Conservation (phyloP, 1,140 invertebrate genomes). For the Aphaenogaster floridana region DNA sequence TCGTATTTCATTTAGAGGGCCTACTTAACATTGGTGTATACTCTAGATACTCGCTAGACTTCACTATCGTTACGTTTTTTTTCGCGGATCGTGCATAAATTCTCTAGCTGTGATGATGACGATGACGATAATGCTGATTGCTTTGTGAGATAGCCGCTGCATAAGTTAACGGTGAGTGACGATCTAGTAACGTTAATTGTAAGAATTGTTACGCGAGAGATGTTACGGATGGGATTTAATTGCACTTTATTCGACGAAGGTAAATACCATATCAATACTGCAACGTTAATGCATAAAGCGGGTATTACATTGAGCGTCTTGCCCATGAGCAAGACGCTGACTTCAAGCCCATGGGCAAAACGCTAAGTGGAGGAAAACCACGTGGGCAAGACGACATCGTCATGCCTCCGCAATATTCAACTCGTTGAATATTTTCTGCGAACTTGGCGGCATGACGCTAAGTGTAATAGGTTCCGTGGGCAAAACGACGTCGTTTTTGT, state of each 20-base stretch:
- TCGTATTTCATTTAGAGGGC: conserved; percentile 64
- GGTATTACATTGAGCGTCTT: no score
- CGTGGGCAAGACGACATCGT: no score
- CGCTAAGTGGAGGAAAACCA: no score
- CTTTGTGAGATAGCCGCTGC: conserved; percentile 75
- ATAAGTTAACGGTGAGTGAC: conserved; percentile 59
- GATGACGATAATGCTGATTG: conserved; percentile 65
- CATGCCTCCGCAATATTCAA: no score
- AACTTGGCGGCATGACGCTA: no score
- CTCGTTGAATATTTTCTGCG: no score
- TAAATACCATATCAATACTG: background rate
- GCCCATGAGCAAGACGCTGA: no score
- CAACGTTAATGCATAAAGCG: background rate
- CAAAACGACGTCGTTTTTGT: no score
- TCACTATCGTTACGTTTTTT: conserved; percentile 72
- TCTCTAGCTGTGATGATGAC: conserved; percentile 77
- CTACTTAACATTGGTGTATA: conserved; percentile 72
- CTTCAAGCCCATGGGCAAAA: no score
- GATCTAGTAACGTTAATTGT: conserved; percentile 55
- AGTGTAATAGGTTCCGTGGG: no score
- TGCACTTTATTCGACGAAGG: conserved; percentile 14
- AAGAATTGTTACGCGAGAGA: conserved; percentile 26
- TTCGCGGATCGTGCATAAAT: conserved; percentile 71
- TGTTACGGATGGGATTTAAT: conserved; percentile 23
- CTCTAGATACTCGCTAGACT: conserved; percentile 73